These are phyloP conservation scores for Aphis gossypii DNA, from an alignment of 1,140 invertebrate species.

Conservation along the genomic window DNA sequence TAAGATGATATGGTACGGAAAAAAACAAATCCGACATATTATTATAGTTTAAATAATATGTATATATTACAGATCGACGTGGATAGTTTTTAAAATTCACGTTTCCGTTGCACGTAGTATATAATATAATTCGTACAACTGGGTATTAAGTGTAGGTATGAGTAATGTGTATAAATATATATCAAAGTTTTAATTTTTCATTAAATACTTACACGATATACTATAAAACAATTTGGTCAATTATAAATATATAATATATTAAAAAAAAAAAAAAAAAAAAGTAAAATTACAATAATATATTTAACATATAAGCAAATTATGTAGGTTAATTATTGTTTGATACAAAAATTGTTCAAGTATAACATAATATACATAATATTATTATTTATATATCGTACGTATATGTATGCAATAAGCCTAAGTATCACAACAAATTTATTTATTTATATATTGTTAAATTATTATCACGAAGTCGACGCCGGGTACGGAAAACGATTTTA, in stretches of 20 bases:
- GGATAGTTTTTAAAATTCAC: neutral
- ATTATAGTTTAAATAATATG: neutral
- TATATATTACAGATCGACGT: neutral
- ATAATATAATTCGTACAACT: neutral
- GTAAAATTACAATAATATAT: neutral
- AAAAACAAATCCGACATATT: neutral
- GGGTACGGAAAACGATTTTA: neutral
- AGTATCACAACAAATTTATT: constrained; percentile 34
- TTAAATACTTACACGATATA: constrained; percentile 9
- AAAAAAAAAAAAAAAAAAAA: constrained; percentile 9
- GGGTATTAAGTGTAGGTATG: neutral
- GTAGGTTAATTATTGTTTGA: neutral
- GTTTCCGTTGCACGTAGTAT: neutral
- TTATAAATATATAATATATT: neutral
- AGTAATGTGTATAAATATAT: neutral
- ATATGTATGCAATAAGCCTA: constrained; percentile 15
- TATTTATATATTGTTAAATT: neutral
- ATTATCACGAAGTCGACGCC: neutral
- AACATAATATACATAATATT: neutral
- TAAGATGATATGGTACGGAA: neutral
- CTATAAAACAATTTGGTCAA: constrained; percentile 37
- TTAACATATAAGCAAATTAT: neutral
- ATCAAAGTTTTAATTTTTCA: neutral
- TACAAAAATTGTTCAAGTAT: constrained; percentile 41
- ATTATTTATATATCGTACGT: neutral